Base-by-base conservation (phyloP, 1,140 invertebrate genomes). In the Lucilia cuprina region DNA sequence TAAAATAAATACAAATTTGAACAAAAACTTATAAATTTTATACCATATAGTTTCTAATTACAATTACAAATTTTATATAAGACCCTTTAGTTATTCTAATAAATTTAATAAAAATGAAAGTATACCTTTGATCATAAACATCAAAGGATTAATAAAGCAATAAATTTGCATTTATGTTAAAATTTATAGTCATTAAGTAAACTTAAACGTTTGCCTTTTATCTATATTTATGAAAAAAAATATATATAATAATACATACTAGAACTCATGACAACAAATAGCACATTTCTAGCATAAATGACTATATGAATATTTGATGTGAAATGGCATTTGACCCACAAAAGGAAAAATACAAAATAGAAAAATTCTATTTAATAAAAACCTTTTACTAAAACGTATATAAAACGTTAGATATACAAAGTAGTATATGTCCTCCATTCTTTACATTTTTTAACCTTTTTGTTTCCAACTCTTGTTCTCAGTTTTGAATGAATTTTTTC, bases 401-500 rank as follows among this genome's bases (percentile, higher is more conserved):
- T 19, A 60, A 12, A 30, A 30, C 3, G 25, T 30, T 30, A 30
- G 25, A 30, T 30, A 30, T 17, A 60, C 13, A 60, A 10, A 60
- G 10, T 14, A 60, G 12, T n/a, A 60, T 41, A 41, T 30, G 74
- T 41, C 74, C n/a, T 41, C 25, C 74, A 30, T 77, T 77, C 34
- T 77, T 34, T 77, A 5, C n/a, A 41, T 77, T 41, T 74, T 55
- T 55, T 55, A 55, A 55, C 41, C 41, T 41, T 10, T 41, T 8
- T 41, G 0, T 41, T 41, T 41, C 5, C 41, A 41, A 41, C 41
- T 41, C 41, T 83, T 17, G 25, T 30, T 30, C 25, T 30, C 55
- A 12, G 25, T 30, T 9, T 75, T 86, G 34, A 41, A 35, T 34
- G 7, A n/a, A n/a, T n/a, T 84, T 70, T 82, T 78, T 85, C 65